These are phyloP conservation scores for Gavialis gangeticus DNA, from an alignment of 2,113 vertebrate species.

Conservation along the genomic window DNA sequence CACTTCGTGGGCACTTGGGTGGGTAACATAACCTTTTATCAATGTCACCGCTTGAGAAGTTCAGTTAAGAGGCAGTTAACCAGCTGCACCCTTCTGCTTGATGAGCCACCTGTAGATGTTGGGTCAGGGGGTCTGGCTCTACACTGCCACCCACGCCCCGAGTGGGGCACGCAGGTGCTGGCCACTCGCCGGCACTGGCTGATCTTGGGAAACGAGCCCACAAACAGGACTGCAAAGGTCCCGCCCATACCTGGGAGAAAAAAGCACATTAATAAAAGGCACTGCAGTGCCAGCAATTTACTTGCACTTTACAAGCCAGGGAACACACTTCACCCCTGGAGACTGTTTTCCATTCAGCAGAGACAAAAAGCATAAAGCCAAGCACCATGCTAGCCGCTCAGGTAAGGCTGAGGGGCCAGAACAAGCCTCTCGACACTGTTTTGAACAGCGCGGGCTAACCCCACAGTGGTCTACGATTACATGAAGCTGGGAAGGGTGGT, in stretches of 20 bases:
- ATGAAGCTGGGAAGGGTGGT: no score
- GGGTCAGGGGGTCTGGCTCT: not conserved
- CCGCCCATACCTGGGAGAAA: not conserved
- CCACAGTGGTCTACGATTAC: no score
- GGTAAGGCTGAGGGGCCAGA: not conserved
- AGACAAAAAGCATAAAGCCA: not conserved
- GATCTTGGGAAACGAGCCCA: not conserved
- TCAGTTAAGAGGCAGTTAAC: not conserved
- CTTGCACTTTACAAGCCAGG: not conserved
- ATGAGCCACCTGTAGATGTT: not conserved
- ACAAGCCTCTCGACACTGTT: not conserved
- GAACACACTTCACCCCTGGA: not conserved
- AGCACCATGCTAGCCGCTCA: no score
- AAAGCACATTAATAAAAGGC: not conserved
- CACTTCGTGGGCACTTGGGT: rapidly evolving
- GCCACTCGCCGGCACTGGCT: not conserved
- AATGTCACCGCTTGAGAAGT: not conserved
- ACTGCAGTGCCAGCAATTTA: not conserved
- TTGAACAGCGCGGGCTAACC: no score
- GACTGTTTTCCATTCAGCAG: not conserved
- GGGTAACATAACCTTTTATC: not conserved
- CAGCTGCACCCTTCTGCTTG: rapidly evolving
- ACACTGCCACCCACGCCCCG: not conserved
- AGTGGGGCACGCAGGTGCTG: not conserved
- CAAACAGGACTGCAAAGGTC: not conserved